Base-by-base conservation (phyloP, 2,113 vertebrate genomes). In the Eulacestoma nigropectus region DNA sequence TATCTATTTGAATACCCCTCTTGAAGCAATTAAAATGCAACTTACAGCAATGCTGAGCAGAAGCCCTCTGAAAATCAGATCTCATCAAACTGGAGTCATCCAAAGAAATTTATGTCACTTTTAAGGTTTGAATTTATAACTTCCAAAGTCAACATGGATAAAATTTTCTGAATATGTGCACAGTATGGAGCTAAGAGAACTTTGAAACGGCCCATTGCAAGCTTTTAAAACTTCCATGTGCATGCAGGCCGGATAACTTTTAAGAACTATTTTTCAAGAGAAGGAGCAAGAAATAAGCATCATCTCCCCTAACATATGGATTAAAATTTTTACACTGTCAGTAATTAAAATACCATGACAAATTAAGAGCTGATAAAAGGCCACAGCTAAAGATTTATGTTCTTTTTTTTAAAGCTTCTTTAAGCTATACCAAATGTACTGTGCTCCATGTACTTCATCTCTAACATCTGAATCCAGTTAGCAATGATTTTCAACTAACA, bases 321-420 rank as follows among this genome's bases (percentile, higher is more conserved):
- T 97, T 90, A 97, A 47, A 90, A 95, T 93, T 97, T 97, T 96
- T 97, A 89, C 64, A 93, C 95, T 96, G 96, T 92, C 96, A 95
- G 81, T 97, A 95, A 98, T 98, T 98, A 97, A 98, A 97, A 97
- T 97, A 97, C 95, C 95, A 90, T 98, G 97, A 97, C 96, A 97
- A 98, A 98, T 98, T 97, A 97, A 96, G 95, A 94, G 73, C 95
- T 97, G 98, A 98, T 98, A 98, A 98, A 98, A 98, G 97, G 90
- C 97, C 95, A 95, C 84, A 93, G 93, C 81, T 86, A 76, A 97
- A 97, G 97, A 98, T 98, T 98, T 97, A 98, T 94, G 93, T 77
- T 97, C 37, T 73, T 90, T 95, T 96, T 67, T 80, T 49, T 35
- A 32, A 95, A 96, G 89, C 89, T 74, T 94, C 96, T 97, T 98